Conservation (phyloP, 2,797 vertebrate species). For the Poeciliopsis turneri region DNA sequence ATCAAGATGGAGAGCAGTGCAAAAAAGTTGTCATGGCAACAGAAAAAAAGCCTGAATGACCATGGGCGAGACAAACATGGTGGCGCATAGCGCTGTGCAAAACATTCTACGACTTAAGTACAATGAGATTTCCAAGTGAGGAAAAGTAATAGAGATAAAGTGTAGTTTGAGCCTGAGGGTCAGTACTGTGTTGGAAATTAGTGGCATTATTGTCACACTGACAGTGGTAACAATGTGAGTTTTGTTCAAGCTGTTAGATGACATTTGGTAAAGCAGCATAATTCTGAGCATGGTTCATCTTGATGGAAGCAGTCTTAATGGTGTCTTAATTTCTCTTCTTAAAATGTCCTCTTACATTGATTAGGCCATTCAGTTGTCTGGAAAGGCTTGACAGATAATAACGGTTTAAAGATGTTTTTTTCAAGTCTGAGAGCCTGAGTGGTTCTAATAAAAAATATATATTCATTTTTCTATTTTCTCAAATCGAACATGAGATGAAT, state of each 20-base stretch:
- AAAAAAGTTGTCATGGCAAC: conserved; percentile 25
- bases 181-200: conserved; percentile 7
- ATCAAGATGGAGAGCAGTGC: conserved; percentile 62
- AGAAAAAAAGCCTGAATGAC: conserved; percentile 48
- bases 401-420: conserved; percentile 14
- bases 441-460: too few relatives aligned
- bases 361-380: conserved; percentile 1
- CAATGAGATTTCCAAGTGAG: conserved; percentile 44
- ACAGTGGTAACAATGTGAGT: conserved; percentile 27
- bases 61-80: conserved; percentile 63
- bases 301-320: conserved; percentile 4
- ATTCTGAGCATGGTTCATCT: conserved; percentile 19
- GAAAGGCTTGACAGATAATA: conserved; percentile 12
- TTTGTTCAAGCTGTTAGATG: conserved; percentile 22
- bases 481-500: conserved; percentile 22
- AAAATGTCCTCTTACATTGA: conserved; percentile 12
- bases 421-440: conserved; percentile 21
- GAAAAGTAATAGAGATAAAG: conserved; percentile 15
- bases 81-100: conserved; percentile 45
- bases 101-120: conserved; percentile 59
- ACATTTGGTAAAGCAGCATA: conserved; percentile 27
- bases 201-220: conserved; percentile 1
- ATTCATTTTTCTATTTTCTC: not conserved
- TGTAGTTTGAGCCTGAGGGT: conserved; percentile 19
- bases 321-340: conserved; percentile 25